These are phyloP conservation scores for Neodiprion virginianus DNA, from an alignment of 1,140 invertebrate species.

Conservation along the genomic window DNA sequence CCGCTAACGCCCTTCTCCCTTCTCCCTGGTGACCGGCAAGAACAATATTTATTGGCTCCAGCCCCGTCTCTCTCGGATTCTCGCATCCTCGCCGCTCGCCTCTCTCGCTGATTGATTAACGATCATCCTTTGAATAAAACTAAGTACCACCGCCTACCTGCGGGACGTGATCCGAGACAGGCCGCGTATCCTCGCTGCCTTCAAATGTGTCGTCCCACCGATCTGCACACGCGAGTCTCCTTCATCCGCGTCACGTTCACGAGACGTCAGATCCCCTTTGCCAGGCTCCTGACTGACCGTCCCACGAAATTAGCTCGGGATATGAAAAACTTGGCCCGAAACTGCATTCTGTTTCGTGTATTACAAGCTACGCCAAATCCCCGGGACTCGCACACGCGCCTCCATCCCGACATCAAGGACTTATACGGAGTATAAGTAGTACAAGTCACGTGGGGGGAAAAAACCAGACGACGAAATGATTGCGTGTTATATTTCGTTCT, in stretches of 20 bases:
- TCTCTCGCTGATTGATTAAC: slow-evolving; percentile 48
- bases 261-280: neutral
- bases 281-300: neutral
- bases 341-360: too few species aligned
- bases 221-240: neutral
- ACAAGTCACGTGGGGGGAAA: too few species aligned
- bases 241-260: neutral
- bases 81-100: neutral
- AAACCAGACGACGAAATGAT: too few species aligned
- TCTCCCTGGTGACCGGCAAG: slow-evolving; percentile 28
- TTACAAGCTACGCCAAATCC: too few species aligned
- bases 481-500: too few species aligned
- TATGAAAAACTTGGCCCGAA: neutral
- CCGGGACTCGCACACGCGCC: too few species aligned
- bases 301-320: slow-evolving; percentile 1
- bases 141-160: slow-evolving; percentile 28
- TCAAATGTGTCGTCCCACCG: neutral
- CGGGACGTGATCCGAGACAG: slow-evolving; percentile 19
- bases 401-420: too few species aligned
- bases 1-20: neutral
- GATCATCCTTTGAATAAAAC: slow-evolving; percentile 51
- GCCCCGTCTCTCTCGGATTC: slow-evolving; percentile 17
- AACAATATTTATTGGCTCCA: slow-evolving; percentile 49
- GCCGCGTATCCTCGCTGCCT: slow-evolving; percentile 10
- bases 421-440: too few species aligned